phyloP scores from a whole-genome alignment of 2,888 invertebrate genomes.

The Muschampia plurimacula region DNA sequence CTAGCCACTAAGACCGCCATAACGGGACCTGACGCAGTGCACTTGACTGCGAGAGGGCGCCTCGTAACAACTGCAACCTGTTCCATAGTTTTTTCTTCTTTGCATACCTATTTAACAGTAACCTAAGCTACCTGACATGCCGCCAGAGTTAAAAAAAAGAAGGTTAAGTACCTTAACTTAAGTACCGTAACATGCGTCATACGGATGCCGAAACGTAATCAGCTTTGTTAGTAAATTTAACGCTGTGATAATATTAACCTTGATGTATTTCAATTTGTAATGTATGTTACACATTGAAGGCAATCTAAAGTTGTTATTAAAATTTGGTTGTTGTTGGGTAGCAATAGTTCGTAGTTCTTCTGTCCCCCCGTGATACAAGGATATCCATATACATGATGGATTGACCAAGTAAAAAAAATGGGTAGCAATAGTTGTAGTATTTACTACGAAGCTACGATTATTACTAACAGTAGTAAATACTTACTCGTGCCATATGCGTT shows the following conservation, averaged over 20 bases:
- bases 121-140: not conserved
- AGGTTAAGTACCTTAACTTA: not conserved
- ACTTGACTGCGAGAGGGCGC: constrained; percentile 33
- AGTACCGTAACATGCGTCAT: not conserved
- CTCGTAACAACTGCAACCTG: constrained; percentile 36
- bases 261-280: too few species aligned
- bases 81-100: constrained; percentile 32
- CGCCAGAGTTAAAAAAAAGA: constrained; percentile 8
- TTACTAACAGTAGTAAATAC: too few species aligned
- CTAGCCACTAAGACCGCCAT: constrained; percentile 25
- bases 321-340: too few species aligned
- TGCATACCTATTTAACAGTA: constrained; percentile 23
- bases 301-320: too few species aligned
- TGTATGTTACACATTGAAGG: too few species aligned
- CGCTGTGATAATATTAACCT: too few species aligned
- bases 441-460: too few species aligned
- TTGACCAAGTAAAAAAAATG: too few species aligned
- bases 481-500: not conserved
- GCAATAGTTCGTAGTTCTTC: too few species aligned
- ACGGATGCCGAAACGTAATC: not conserved
- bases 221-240: not conserved
- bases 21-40: constrained; percentile 37
- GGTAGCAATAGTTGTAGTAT: too few species aligned
- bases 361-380: too few species aligned
- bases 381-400: too few species aligned